Evolutionary conservation across 2,113 vertebrate species (phyloP), one percentile per base, ranked within the genome.

Genomic region (Buteo buteo): DNA sequence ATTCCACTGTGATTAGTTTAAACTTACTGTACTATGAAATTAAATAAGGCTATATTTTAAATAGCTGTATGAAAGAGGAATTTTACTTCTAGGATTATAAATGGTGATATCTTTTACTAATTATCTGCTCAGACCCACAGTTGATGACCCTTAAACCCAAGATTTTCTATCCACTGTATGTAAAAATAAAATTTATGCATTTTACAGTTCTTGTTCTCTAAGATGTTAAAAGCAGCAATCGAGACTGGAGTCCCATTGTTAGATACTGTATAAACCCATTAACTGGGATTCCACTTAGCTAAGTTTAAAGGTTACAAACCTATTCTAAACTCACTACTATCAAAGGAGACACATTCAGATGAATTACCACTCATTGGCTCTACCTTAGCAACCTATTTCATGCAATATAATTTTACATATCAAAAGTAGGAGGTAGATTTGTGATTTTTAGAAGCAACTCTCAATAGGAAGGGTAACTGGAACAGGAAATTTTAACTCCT

Each of bases 291-390:
- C 42, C 59, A 84, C 38, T 77, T 83, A 78, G 32, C 17, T 74
- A 91, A 89, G 80, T 95, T 91, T 84, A 94, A 92, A 94, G 86
- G 86, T 71, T 82, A 71, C 47, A 96, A 90, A 83, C 50, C 42
- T 84, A 55, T 88, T 90, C 82, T 83, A 70, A 89, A 95, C 49
- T 78, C 72, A 86, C 70, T 84, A 74, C 9, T 91, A 91, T 71
- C 72, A 82, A 88, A 82, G 69, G 6, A 92, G 32, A 81, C 29
- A 78, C 17, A 61, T 69, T 69, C 34, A 80, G 36, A 76, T 58
- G 57, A 85, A 80, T 80, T 93, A 58, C 72, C 36, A 72, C 76
- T 91, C 89, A 65, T 18, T 50, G 36, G 8, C 59, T 93, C 77
- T 67, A 40, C 52, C 36, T 79, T 81, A 83, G 34, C 18, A 66